phyloP scores from a whole-genome alignment of 35 echinoderm and acorn worm genomes.

The Strongylocentrotus purpuratus region DNA sequence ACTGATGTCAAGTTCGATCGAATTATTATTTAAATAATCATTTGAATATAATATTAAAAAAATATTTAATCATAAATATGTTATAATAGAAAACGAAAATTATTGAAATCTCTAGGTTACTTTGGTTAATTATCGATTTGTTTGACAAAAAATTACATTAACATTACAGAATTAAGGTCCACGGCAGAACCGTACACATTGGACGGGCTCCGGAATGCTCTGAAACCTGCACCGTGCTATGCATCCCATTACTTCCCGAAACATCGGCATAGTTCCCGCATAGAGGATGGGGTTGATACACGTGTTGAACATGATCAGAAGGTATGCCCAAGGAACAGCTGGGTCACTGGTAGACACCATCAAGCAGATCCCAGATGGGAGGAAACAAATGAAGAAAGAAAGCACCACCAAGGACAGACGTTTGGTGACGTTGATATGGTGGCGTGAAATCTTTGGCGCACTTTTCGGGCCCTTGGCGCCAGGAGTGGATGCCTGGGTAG shows the following conservation, averaged over 20 bases:
- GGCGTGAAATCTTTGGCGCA: not conserved
- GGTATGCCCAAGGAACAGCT: not conserved
- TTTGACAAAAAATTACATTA: too few relatives aligned
- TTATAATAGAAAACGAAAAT: too few relatives aligned
- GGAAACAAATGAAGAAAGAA: conserved; percentile 34
- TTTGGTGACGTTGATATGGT: conserved; percentile 50
- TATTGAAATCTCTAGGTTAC: too few relatives aligned
- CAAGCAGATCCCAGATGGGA: conserved; percentile 14
- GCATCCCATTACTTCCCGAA: not conserved
- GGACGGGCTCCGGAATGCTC: conserved; percentile 46
- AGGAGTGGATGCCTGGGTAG: not conserved
- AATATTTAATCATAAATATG: too few relatives aligned
- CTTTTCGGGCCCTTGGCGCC: not conserved
- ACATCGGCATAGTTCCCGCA: conserved; percentile 30
- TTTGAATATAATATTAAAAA: too few relatives aligned
- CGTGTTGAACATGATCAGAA: not conserved
- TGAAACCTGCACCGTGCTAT: conserved; percentile 39
- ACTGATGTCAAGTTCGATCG: too few relatives aligned
- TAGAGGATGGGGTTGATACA: conserved; percentile 21
- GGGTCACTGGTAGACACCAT: not conserved
- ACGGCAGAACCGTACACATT: conserved; percentile 9
- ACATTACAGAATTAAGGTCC: too few relatives aligned
- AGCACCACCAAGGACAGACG: conserved; percentile 31
- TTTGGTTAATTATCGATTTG: too few relatives aligned
- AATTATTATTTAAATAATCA: too few relatives aligned